Base-by-base conservation (phyloP, 2,113 vertebrate species). In the Orycteropus afer region DNA sequence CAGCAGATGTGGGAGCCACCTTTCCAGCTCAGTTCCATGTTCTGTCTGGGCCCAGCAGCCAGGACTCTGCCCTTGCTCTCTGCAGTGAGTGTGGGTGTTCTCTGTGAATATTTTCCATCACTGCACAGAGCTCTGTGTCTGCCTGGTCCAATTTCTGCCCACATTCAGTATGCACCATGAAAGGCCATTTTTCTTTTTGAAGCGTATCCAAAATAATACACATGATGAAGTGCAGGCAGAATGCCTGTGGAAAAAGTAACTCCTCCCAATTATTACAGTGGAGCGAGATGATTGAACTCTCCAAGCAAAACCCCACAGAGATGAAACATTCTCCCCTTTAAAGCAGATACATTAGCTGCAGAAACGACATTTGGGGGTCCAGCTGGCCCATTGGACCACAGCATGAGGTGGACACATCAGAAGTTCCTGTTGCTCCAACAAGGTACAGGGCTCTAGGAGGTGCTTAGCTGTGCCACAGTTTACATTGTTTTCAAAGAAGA, bases 151-250 rank as follows among this genome's bases (percentile, higher is more conserved):
- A 29, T 25, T 65, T 86, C 88, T 91, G 93, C 83, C 93, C 71
- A 89, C 57, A 8, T 63, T 47, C 22, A 1, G 49, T 15, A 47
- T 17, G 22, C 22, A 20, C 89, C 76, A 18, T 3, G 82, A 63
- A 90, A 95, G 71, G 69, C 79, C 87, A 49, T 73, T 94, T 94
- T 95, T 89, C 85, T 95, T 97, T 95, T 49, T 94, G 95, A 96
- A 94, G 90, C 76, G 1, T 42, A 45, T 78, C 91, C 91, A 91
- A 80, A 95, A 73, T 77, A 40, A 85, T 51, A 74, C 74, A 49
- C 55, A 55, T 3, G 65, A 57, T n/a, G 90, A 61, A 61, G 42
- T 32, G 42, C 53, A 84, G 92, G 92, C 95, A 69, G 67, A 42
- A 45, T 23, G 77, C 80, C 65, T 85, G 51, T 47, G 90, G 83